Conservation (phyloP, 2,888 invertebrate genomes). For the Platycnemis pennipes region DNA sequence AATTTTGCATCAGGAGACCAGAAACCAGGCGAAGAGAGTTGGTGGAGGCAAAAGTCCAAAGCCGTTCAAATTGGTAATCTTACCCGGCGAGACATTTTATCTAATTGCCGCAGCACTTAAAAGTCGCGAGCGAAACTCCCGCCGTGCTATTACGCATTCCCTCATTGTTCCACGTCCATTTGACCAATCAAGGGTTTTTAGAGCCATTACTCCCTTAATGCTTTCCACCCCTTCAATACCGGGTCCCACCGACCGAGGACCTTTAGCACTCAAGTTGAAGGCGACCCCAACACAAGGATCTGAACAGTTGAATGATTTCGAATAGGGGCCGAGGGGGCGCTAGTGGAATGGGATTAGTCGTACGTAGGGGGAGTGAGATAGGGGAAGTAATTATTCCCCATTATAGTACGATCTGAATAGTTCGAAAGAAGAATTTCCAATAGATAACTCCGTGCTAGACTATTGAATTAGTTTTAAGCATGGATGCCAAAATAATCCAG, state of each 20-base stretch:
- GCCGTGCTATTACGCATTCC: background rate
- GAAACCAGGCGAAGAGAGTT: background rate
- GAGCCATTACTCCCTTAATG: background rate
- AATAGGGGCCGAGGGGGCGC: background rate
- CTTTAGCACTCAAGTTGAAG: background rate
- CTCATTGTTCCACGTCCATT: background rate
- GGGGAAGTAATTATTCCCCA: too few relatives aligned
- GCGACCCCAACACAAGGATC: background rate
- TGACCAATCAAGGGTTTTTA: constrained; percentile 25
- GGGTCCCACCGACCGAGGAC: background rate
- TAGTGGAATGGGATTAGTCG: background rate
- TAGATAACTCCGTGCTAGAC: too few relatives aligned
- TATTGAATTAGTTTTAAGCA: too few relatives aligned
- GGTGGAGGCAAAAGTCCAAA: background rate
- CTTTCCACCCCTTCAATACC: background rate
- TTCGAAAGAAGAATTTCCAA: too few relatives aligned
- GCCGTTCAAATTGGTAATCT: background rate
- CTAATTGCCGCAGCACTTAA: background rate
- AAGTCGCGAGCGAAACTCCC: background rate
- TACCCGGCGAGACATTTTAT: background rate
- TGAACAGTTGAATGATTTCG: background rate
- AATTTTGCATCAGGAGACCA: too few relatives aligned
- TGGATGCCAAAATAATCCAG: too few relatives aligned
- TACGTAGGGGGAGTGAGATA: background rate
- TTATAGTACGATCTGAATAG: too few relatives aligned